These are phyloP conservation scores for Lepus europaeus DNA, from an alignment of 2,113 vertebrate genomes.

Conservation along the genomic window DNA sequence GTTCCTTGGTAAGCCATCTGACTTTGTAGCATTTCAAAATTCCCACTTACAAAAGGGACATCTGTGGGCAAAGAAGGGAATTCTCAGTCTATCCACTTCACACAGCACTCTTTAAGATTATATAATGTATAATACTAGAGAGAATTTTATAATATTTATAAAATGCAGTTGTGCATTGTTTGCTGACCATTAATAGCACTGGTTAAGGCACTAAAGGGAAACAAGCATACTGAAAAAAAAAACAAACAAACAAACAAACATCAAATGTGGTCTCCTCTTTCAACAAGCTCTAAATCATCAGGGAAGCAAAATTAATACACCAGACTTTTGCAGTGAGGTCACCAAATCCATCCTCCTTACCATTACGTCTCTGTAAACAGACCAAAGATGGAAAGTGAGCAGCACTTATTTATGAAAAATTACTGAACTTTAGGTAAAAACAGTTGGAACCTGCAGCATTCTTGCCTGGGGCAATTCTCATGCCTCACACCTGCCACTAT, in stretches of 20 bases:
- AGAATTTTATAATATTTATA: not conserved
- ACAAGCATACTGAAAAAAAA: not conserved
- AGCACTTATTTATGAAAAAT: constrained; percentile 45
- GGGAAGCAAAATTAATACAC: not conserved
- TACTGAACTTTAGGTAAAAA: not conserved
- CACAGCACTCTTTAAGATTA: not conserved
- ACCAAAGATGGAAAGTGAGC: constrained; percentile 7
- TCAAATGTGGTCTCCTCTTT: not conserved
- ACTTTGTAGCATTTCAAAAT: constrained; percentile 13
- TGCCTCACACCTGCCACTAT: not conserved
- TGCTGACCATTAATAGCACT: too few relatives aligned
- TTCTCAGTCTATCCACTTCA: not conserved
- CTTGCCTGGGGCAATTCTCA: not conserved
- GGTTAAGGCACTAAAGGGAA: not conserved
- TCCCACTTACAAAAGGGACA: not conserved
- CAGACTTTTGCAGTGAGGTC: not conserved
- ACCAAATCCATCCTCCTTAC: constrained; percentile 41
- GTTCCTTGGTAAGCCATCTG: not conserved
- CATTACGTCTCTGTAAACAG: constrained; percentile 24
- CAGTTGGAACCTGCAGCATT: not conserved
- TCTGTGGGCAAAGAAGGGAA: too few relatives aligned
- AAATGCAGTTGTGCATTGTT: not conserved
- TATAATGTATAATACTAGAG: not conserved
- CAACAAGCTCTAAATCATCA: constrained; percentile 20
- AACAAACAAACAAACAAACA: not conserved